phyloP scores from a whole-genome alignment of 2,113 vertebrate species.

The Macrotis lagotis region DNA sequence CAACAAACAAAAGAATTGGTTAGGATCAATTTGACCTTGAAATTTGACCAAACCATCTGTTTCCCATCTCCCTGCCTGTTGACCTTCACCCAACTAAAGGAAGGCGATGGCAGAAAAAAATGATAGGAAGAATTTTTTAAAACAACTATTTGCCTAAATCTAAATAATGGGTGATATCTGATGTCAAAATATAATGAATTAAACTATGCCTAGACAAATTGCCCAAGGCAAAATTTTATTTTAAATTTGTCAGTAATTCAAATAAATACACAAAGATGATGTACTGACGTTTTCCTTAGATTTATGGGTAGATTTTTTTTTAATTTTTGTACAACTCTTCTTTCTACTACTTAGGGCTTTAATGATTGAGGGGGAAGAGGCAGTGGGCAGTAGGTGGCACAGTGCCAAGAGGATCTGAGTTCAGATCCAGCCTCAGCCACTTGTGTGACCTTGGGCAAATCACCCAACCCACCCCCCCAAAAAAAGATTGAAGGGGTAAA shows the following conservation, averaged over 20 bases:
- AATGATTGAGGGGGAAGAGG: constrained; percentile 59
- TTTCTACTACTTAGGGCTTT: constrained; percentile 33
- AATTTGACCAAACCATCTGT: constrained; percentile 35
- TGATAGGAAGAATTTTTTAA: constrained; percentile 1
- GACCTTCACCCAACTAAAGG: neutral
- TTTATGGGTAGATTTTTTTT: constrained; percentile 31
- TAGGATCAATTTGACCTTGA: constrained; percentile 51
- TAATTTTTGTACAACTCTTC: constrained; percentile 46
- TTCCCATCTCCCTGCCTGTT: constrained; percentile 47
- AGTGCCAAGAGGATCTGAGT: no score
- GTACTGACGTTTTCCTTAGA: constrained; percentile 62
- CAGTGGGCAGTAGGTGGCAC: no score
- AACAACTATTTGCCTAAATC: neutral
- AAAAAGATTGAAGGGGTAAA: constrained; percentile 16
- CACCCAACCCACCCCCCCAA: no score
- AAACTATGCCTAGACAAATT: constrained; percentile 34
- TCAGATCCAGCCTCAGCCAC: no score
- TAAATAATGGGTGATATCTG: neutral
- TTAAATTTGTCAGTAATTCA: neutral
- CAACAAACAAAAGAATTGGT: constrained; percentile 48
- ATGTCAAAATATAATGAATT: constrained; percentile 45
- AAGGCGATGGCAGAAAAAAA: neutral
- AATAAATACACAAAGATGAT: constrained; percentile 54
- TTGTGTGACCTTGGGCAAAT: no score
- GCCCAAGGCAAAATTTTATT: constrained; percentile 22